phyloP scores from a whole-genome alignment of 1,140 invertebrate genomes.

The Trypoxylus dichotomus region DNA sequence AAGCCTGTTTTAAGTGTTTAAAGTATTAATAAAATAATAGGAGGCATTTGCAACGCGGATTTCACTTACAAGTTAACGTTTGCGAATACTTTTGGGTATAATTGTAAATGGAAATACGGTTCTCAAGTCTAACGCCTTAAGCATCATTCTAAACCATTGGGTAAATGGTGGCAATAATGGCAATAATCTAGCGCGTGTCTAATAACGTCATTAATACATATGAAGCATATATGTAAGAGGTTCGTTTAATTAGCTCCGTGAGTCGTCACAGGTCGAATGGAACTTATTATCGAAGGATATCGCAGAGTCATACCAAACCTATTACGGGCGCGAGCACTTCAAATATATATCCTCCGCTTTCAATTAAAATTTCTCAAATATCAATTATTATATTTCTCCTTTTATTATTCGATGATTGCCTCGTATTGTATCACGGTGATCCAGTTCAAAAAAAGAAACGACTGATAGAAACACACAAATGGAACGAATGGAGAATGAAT shows the following conservation, averaged over 20 bases:
- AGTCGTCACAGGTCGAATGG: constrained; percentile 24
- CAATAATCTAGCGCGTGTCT: constrained; percentile 26
- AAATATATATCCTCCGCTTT: constrained; percentile 19
- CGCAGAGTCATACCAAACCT: constrained; percentile 20
- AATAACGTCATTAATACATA: constrained; percentile 28
- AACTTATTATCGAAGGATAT: constrained; percentile 26
- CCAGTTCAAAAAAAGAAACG: constrained; percentile 8
- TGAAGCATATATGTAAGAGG: not conserved
- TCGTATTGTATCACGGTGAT: constrained; percentile 5
- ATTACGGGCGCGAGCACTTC: constrained; percentile 28
- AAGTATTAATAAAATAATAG: too few species aligned
- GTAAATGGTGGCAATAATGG: constrained; percentile 1
- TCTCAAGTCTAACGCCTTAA: not conserved
- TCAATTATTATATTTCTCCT: constrained; percentile 23
- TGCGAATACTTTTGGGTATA: too few species aligned
- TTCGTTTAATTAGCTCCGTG: constrained; percentile 23
- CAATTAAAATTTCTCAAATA: constrained; percentile 24
- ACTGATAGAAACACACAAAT: constrained; percentile 13
- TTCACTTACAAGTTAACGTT: too few species aligned
- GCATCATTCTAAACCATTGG: not conserved
- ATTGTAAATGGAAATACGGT: too few species aligned
- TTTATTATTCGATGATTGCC: constrained; percentile 19
- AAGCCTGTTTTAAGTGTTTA: too few species aligned
- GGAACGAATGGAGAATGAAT: constrained; percentile 12
- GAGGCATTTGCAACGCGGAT: too few species aligned